Conservation (phyloP, 2,888 invertebrate species). For the Temnothorax rugatulus region DNA sequence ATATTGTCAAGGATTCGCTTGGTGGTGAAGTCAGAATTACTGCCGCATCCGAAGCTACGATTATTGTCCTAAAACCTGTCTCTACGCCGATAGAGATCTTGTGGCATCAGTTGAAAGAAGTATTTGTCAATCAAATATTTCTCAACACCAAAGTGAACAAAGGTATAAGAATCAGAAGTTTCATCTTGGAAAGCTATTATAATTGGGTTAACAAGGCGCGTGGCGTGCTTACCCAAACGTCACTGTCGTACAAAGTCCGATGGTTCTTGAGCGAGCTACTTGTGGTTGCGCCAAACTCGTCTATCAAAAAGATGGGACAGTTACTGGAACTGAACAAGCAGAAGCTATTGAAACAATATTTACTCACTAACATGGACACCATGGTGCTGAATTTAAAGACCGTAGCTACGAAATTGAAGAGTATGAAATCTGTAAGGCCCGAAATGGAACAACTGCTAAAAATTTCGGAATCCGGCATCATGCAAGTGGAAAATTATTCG, state of each 20-base stretch:
- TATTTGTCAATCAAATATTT: slow-evolving; percentile 80
- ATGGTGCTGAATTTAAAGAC: slow-evolving; percentile 66
- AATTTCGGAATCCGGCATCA: slow-evolving; percentile 46
- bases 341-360: slow-evolving; percentile 67
- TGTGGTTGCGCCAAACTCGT: slow-evolving; percentile 72
- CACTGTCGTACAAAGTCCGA: slow-evolving; percentile 70
- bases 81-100: slow-evolving; percentile 72
- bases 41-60: slow-evolving; percentile 36
- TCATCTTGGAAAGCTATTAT: slow-evolving; percentile 73
- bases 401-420: slow-evolving; percentile 59
- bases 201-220: slow-evolving; percentile 75
- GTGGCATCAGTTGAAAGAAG: slow-evolving; percentile 80
- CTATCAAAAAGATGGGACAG: slow-evolving; percentile 68
- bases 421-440: slow-evolving; percentile 50
- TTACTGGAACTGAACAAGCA: slow-evolving; percentile 66
- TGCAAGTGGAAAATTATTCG: slow-evolving; percentile 55
- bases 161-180: slow-evolving; percentile 73
- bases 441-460: slow-evolving; percentile 63
- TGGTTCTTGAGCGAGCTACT: slow-evolving; percentile 82
- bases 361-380: slow-evolving; percentile 72
- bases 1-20: slow-evolving; percentile 67
- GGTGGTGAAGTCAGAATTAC: slow-evolving; percentile 71
- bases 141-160: slow-evolving; percentile 66
- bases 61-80: slow-evolving; percentile 32
- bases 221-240: slow-evolving; percentile 61